Percentiles rank a stretch among this genome's conserved stretches.
phyloP scores from a whole-genome alignment of 2,888 invertebrate genomes.

The Atethmia centrago region DNA sequence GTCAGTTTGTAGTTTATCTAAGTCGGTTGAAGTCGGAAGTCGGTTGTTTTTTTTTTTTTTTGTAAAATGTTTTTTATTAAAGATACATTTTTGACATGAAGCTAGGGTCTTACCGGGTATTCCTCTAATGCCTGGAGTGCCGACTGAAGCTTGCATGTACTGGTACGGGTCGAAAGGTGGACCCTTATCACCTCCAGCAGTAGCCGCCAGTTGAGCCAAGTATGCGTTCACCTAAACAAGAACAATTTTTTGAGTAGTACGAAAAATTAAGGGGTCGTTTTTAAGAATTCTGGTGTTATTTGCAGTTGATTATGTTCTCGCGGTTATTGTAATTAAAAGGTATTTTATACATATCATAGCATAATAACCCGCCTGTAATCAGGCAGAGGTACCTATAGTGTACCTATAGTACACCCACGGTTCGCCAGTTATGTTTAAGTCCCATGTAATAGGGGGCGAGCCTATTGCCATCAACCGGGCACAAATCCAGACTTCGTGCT shows the following conservation, averaged over 20 bases:
- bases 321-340: too few relatives aligned
- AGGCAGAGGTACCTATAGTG: too few relatives aligned
- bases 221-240: conserved; percentile 92
- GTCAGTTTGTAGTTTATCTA: too few relatives aligned
- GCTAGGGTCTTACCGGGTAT: conserved; percentile 90
- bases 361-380: too few relatives aligned
- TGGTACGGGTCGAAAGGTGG: conserved; percentile 93
- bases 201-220: conserved; percentile 93
- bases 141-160: conserved; percentile 95
- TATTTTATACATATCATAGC: background rate
- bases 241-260: background rate
- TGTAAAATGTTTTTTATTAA: too few relatives aligned
- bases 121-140: conserved; percentile 95
- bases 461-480: too few relatives aligned
- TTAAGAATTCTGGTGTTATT: background rate
- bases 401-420: too few relatives aligned
- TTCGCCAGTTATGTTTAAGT: too few relatives aligned
- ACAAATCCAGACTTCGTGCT: too few relatives aligned
- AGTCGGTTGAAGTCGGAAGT: too few relatives aligned
- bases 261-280: background rate
- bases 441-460: too few relatives aligned
- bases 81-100: background rate
- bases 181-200: conserved; percentile 94
- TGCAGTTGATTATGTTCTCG: background rate
- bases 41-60: too few relatives aligned